Evolutionary conservation across 2,888 invertebrate genomes (phyloP).

Genomic region (Gandaritis pyraliata): DNA sequence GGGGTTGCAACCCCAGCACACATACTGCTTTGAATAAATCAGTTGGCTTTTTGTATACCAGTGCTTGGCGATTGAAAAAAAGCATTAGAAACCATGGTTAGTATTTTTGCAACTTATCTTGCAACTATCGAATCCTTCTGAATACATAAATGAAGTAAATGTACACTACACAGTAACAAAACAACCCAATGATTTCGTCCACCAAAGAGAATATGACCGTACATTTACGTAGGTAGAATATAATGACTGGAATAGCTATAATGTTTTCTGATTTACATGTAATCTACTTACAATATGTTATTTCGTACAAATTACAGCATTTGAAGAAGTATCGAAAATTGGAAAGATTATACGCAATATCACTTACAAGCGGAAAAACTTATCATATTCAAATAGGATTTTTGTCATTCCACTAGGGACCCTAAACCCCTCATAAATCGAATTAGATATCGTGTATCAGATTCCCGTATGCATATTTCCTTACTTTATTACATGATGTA

Average conservation of each 20-base stretch:
- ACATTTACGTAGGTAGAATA: no score
- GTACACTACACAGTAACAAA: no score
- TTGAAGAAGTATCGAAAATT: no score
- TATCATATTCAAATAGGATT: slow-evolving; percentile 20
- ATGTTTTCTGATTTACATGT: no score
- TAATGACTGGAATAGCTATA: no score
- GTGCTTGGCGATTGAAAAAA: background rate
- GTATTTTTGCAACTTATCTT: background rate
- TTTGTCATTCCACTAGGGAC: slow-evolving; percentile 27
- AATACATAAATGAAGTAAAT: no score
- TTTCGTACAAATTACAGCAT: no score
- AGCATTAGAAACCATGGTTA: background rate
- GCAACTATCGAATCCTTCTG: background rate
- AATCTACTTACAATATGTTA: no score
- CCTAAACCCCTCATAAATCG: slow-evolving; percentile 33
- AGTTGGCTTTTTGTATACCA: background rate
- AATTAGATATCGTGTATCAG: slow-evolving; percentile 32
- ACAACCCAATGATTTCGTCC: no score
- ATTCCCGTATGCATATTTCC: slow-evolving; percentile 26
- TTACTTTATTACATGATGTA: slow-evolving; percentile 1
- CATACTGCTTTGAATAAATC: slow-evolving; percentile 13
- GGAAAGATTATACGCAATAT: no score
- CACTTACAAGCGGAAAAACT: slow-evolving; percentile 21
- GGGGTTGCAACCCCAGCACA: slow-evolving; percentile 2
- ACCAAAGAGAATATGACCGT: no score